A percentile compares a stretch with the other conserved stretches of the same genome.
Evolutionary conservation across 2,113 vertebrate species (phyloP).

Genomic region (Albula glossodonta): DNA sequence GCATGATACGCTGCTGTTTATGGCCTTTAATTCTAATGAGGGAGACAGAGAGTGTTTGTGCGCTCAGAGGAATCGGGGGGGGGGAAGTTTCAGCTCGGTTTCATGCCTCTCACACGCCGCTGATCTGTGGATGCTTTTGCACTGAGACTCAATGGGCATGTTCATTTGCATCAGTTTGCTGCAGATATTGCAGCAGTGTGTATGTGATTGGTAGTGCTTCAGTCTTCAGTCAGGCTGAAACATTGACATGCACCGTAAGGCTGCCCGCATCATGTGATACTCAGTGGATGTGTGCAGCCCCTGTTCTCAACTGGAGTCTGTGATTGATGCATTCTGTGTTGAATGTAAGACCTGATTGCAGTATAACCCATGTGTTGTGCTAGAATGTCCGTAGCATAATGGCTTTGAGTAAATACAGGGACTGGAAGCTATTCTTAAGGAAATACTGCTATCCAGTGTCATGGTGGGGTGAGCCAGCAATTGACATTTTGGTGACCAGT

Average conservation of each 20-base stretch:
- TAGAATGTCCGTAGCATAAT: too few relatives aligned
- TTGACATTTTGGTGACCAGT: too few relatives aligned
- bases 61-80: too few relatives aligned
- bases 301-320: neutral
- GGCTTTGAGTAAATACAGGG: too few relatives aligned
- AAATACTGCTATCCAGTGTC: too few relatives aligned
- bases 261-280: neutral
- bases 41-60: neutral
- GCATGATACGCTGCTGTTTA: slow-evolving; percentile 4
- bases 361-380: too few relatives aligned
- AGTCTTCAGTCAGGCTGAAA: too few relatives aligned
- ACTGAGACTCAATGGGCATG: neutral
- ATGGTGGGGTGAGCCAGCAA: too few relatives aligned
- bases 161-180: neutral
- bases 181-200: neutral
- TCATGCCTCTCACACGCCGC: neutral
- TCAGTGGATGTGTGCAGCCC: neutral
- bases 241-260: neutral
- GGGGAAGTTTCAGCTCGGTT: neutral
- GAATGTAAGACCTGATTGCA: too few relatives aligned
- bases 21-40: neutral
- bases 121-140: neutral
- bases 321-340: neutral
- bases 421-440: too few relatives aligned
- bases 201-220: too few relatives aligned